Percentiles rank a stretch among this genome's conserved stretches.
Conservation (phyloP, 2,888 invertebrate species). For the Thelaira solivaga region DNA sequence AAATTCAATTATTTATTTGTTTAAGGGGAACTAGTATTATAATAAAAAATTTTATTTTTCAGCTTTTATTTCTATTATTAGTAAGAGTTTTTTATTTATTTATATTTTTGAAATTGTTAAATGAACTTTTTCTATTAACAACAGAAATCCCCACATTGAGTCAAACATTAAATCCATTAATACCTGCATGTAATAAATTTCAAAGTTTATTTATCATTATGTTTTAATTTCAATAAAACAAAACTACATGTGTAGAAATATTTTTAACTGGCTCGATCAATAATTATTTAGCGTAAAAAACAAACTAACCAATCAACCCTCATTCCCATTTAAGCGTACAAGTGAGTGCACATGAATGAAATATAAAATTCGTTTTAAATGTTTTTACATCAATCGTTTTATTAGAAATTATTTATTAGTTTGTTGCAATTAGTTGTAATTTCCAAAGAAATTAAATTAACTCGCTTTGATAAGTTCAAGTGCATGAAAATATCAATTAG, state of each 20-base stretch:
- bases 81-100: too few species aligned
- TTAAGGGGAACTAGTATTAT: too few species aligned
- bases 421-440: slow-evolving; percentile 14
- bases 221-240: not conserved
- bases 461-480: slow-evolving; percentile 42
- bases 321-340: not conserved
- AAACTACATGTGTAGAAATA: not conserved
- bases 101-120: too few species aligned
- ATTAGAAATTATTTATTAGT: slow-evolving; percentile 34
- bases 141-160: too few species aligned
- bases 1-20: too few species aligned
- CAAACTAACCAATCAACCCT: not conserved
- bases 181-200: not conserved
- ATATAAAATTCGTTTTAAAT: slow-evolving; percentile 1
- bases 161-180: not conserved
- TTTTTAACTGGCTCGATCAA: not conserved
- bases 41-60: too few species aligned
- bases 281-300: slow-evolving; percentile 2
- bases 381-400: not conserved
- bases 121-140: too few species aligned
- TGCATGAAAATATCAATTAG: slow-evolving; percentile 45
- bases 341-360: too few species aligned
- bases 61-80: too few species aligned
- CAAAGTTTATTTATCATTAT: not conserved
- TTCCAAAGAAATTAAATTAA: slow-evolving; percentile 46